These are phyloP conservation scores for Drosophila kohkoa DNA, from an alignment of 1,140 invertebrate species.

Conservation along the genomic window DNA sequence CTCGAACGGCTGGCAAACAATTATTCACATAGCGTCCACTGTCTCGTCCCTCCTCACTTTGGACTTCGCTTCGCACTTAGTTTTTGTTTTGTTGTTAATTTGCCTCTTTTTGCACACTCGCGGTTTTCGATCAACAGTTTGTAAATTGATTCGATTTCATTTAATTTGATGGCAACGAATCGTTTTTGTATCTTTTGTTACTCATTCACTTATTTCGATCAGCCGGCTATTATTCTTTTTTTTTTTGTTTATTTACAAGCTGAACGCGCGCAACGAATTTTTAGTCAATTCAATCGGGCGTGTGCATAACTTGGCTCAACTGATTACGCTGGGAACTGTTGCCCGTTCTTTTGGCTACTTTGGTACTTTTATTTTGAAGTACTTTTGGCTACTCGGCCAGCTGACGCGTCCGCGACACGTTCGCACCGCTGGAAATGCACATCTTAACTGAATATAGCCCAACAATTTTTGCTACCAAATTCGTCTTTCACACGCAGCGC, in stretches of 20 bases:
- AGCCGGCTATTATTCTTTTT: constrained; percentile 2
- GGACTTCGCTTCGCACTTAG: constrained; percentile 3
- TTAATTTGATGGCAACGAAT: neutral
- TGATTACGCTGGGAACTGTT: constrained; percentile 30
- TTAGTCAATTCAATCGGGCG: constrained; percentile 46
- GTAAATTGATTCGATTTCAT: neutral
- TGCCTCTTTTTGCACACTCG: constrained; percentile 19
- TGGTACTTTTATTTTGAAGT: constrained; percentile 7
- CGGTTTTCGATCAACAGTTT: constrained; percentile 28
- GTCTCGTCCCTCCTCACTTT: constrained; percentile 6
- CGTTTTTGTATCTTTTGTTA: constrained; percentile 20
- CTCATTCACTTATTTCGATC: constrained; percentile 15
- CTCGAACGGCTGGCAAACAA: constrained; percentile 6
- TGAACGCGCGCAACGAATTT: constrained; percentile 46
- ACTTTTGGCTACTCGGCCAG: constrained; percentile 59
- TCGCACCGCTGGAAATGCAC: constrained; percentile 83
- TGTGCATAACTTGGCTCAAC: constrained; percentile 42
- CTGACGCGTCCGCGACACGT: constrained; percentile 78
- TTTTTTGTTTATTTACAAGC: constrained; percentile 65
- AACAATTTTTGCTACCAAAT: constrained; percentile 68
- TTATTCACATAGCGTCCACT: constrained; percentile 53
- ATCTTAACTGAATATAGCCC: constrained; percentile 79
- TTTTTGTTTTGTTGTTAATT: neutral
- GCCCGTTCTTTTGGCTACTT: constrained; percentile 40
- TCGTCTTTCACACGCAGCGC: constrained; percentile 48